Base-by-base conservation (phyloP, 1,140 invertebrate genomes). In the Drosophila saltans region DNA sequence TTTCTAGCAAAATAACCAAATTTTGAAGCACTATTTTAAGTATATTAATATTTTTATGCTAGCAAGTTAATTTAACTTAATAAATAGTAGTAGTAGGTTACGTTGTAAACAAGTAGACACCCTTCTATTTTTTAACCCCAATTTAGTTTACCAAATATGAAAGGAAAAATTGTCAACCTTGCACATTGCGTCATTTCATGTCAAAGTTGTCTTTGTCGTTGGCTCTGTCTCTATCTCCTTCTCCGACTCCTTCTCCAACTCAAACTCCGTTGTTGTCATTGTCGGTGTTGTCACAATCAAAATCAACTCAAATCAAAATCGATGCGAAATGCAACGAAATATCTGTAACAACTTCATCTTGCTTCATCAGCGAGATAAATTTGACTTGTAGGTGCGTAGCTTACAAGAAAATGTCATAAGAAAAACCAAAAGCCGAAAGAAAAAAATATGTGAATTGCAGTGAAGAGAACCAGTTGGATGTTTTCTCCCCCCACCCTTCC, bases 331-430 rank as follows among this genome's bases (percentile, higher is more conserved):
- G 57, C 68, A 72, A 72, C 81, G 76, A 86, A 82, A 52, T 52
- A 52, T 52, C 76, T 89, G 74, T 89, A 88, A 89, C 84, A 84
- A 89, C 84, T 89, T 89, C 84, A 89, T 89, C 75, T 81, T 71
- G 69, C 21, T n/a, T n/a, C 84, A 83, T 73, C 63, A 79, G 72
- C 78, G 72, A 80, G 72, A 82, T 88, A 83, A 88, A 83, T 89
- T 89, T 89, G 84, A 89, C 84, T 89, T 80, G 84, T 75, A 89
- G 84, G 84, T 89, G 84, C 84, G 80, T 89, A 66, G 84, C 78
- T 78, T 84, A 89, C 84, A 89, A 84, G 78, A 89, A 89, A 89
- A 89, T 89, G 84, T 89, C 84, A 89, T 80, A 89, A 89, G 67
- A 65, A 43, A 59, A 59, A 56, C 26, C 33, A 36, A 64, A 26